Evolutionary conservation across 2,888 invertebrate genomes (phyloP).

Genomic region (Thymelicus lineola): DNA sequence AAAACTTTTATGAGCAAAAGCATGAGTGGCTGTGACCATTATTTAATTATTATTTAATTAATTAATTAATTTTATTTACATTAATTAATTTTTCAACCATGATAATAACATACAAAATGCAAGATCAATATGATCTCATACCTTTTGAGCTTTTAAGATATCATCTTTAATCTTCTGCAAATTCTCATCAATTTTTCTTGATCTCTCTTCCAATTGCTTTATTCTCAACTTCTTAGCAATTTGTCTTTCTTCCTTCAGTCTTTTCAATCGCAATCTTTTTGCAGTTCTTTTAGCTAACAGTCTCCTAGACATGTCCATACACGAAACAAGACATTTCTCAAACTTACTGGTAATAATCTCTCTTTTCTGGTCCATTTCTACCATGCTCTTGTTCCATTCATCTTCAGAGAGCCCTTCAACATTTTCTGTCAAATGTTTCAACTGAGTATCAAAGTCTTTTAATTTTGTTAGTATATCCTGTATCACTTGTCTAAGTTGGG

Average conservation of each 20-base stretch:
- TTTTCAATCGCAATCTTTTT: slow-evolving; percentile 78
- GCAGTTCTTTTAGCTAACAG: slow-evolving; percentile 73
- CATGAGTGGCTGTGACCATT: no score
- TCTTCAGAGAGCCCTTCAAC: slow-evolving; percentile 72
- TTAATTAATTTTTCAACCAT: no score
- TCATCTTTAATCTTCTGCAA: slow-evolving; percentile 87
- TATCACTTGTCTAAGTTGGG: slow-evolving; percentile 55
- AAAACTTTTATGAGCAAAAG: no score
- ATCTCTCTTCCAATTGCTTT: slow-evolving; percentile 76
- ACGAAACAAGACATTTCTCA: slow-evolving; percentile 66
- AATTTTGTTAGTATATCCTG: slow-evolving; percentile 50
- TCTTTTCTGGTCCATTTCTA: slow-evolving; percentile 79
- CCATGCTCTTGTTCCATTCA: slow-evolving; percentile 83
- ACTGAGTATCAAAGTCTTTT: slow-evolving; percentile 58
- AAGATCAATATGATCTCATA: slow-evolving; percentile 48
- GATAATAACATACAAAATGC: no score
- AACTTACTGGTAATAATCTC: slow-evolving; percentile 69
- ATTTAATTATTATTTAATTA: no score
- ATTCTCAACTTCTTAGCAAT: slow-evolving; percentile 65
- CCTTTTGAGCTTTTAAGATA: slow-evolving; percentile 86
- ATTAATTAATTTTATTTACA: no score
- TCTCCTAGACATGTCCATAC: slow-evolving; percentile 69
- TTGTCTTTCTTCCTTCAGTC: slow-evolving; percentile 64
- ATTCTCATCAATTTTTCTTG: slow-evolving; percentile 88
- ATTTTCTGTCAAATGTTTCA: slow-evolving; percentile 72